phyloP scores from a whole-genome alignment of 2,113 vertebrate genomes.

The Odocoileus hemionus region DNA sequence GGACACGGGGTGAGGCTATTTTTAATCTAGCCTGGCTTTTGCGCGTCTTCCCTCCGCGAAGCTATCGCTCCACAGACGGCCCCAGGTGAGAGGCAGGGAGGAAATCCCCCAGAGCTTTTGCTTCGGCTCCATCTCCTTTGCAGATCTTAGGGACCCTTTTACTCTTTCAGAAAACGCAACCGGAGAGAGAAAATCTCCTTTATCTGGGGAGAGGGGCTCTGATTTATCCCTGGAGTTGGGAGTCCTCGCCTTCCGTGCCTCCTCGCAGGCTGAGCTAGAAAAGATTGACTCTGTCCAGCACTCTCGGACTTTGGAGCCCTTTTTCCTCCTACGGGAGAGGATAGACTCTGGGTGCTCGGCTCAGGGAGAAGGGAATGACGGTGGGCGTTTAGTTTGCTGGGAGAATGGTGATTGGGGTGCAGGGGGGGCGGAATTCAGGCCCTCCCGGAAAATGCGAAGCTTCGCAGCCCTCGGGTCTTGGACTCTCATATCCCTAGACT shows the following conservation, averaged over 20 bases:
- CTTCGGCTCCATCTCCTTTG: constrained; percentile 32
- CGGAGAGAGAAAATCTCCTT: constrained; percentile 71
- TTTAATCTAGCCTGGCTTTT: constrained; percentile 62
- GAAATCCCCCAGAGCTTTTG: constrained; percentile 66
- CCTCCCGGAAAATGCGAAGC: constrained; percentile 14
- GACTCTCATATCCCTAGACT: background rate
- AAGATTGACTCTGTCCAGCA: constrained; percentile 68
- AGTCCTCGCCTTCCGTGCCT: constrained; percentile 62
- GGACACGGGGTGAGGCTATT: constrained; percentile 52
- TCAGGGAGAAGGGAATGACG: background rate
- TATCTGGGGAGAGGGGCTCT: constrained; percentile 78
- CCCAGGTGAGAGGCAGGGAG: constrained; percentile 43
- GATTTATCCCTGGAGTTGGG: constrained; percentile 50
- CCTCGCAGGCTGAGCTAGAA: constrained; percentile 57
- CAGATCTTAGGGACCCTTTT: constrained; percentile 75
- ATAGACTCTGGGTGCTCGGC: background rate
- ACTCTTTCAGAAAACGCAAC: constrained; percentile 73
- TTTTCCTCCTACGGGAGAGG: background rate
- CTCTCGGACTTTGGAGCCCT: background rate
- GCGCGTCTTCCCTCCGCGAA: constrained; percentile 64
- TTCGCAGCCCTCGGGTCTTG: background rate
- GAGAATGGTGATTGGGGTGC: background rate
- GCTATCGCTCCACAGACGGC: constrained; percentile 69
- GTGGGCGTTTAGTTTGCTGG: background rate
- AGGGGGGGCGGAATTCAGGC: constrained; percentile 19